Conservation (phyloP, 2,888 invertebrate genomes). For the Gryllus longicercus region DNA sequence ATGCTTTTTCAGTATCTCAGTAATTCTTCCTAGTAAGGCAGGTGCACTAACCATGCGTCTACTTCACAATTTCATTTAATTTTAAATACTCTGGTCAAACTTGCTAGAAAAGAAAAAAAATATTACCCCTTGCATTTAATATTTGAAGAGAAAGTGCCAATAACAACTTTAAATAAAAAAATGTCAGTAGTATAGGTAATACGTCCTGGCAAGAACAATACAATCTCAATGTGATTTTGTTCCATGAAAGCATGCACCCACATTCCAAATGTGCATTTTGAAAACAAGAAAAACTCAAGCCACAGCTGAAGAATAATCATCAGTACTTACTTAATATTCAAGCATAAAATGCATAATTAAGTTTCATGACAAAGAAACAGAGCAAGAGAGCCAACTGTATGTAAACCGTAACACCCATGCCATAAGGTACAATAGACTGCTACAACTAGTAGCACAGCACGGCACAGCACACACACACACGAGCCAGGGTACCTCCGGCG, state of each 20-base stretch:
- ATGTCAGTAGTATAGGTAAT: too few species aligned
- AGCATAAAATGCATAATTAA: not conserved
- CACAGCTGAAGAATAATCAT: not conserved
- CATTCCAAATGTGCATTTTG: not conserved
- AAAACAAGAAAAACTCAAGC: not conserved
- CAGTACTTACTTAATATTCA: not conserved
- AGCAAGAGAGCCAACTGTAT: constrained; percentile 20
- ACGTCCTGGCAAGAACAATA: too few species aligned
- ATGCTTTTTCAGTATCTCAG: too few species aligned
- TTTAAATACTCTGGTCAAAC: too few species aligned
- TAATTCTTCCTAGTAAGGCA: too few species aligned
- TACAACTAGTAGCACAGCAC: constrained; percentile 20
- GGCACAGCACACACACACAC: constrained; percentile 21
- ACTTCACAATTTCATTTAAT: too few species aligned
- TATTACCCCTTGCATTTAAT: too few species aligned
- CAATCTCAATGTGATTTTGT: too few species aligned
- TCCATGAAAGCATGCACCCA: not conserved
- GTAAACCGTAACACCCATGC: constrained; percentile 11
- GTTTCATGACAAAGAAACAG: constrained; percentile 23
- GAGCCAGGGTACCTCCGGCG: constrained; percentile 64
- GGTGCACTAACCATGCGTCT: too few species aligned
- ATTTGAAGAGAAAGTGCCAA: too few species aligned
- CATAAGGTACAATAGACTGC: not conserved
- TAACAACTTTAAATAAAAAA: too few species aligned
- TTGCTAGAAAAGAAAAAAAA: too few species aligned